phyloP scores from a whole-genome alignment of 2,888 invertebrate species.

The Halictus ligatus region DNA sequence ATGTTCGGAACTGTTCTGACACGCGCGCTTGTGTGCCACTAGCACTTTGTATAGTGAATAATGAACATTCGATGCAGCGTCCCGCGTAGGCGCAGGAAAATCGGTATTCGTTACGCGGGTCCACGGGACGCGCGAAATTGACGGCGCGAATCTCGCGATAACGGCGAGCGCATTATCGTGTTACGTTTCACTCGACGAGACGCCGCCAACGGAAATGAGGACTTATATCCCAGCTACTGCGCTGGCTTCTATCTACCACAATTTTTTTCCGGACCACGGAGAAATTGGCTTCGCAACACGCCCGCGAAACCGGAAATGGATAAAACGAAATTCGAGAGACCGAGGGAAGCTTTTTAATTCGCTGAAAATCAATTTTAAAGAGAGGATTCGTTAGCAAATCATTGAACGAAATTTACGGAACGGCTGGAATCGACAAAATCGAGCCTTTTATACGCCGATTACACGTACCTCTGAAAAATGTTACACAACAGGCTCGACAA shows the following conservation, averaged over 20 bases:
- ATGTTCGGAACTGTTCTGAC: no score
- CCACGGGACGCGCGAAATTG: background rate
- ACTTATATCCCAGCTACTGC: slow-evolving; percentile 41
- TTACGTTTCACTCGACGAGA: slow-evolving; percentile 45
- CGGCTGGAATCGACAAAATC: background rate
- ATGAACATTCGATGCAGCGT: background rate
- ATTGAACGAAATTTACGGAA: background rate
- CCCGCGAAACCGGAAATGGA: background rate
- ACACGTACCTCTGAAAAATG: background rate
- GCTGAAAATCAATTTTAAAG: slow-evolving; percentile 16
- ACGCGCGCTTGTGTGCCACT: background rate
- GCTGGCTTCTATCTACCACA: slow-evolving; percentile 16
- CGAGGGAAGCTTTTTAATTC: background rate
- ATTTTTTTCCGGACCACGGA: slow-evolving; percentile 26
- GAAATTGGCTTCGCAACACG: slow-evolving; percentile 30
- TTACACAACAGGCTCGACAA: background rate
- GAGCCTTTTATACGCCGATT: background rate
- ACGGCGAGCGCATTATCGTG: slow-evolving; percentile 49
- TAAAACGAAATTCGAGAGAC: background rate
- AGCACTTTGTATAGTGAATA: background rate
- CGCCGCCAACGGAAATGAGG: slow-evolving; percentile 48
- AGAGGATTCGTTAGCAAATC: background rate
- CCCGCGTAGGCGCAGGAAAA: slow-evolving; percentile 4
- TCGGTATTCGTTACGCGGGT: slow-evolving; percentile 24
- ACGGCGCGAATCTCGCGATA: slow-evolving; percentile 28